phyloP scores from a whole-genome alignment of 1,140 invertebrate genomes.

The Atta colombica region DNA sequence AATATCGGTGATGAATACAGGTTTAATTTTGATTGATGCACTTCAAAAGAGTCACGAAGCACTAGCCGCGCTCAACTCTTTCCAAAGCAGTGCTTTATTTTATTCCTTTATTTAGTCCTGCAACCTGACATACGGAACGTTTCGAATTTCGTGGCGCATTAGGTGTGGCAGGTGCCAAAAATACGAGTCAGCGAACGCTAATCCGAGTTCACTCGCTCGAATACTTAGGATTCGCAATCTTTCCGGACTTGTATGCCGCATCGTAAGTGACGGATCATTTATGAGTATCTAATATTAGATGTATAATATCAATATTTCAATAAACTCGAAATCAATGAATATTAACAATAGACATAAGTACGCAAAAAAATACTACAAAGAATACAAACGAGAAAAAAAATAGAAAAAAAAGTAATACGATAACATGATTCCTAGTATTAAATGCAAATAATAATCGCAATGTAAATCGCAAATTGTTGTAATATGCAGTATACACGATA shows the following conservation, averaged over 20 bases:
- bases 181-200: conserved; percentile 50
- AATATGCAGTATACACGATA: neutral
- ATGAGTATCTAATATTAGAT: neutral
- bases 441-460: conserved; percentile 19
- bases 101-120: conserved; percentile 19
- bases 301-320: neutral
- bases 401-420: neutral
- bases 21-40: conserved; percentile 73
- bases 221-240: neutral
- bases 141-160: conserved; percentile 48
- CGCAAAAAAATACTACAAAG: neutral
- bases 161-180: conserved; percentile 54
- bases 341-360: neutral
- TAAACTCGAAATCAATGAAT: conserved; percentile 2
- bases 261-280: conserved; percentile 6
- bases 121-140: conserved; percentile 32
- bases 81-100: conserved; percentile 25
- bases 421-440: neutral
- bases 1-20: conserved; percentile 61
- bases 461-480: neutral
- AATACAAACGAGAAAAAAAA: neutral
- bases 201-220: conserved; percentile 4
- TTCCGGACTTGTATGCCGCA: neutral
- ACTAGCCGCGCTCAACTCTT: neutral
- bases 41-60: conserved; percentile 28